phyloP scores from a whole-genome alignment of 2,797 vertebrate genomes.

The Esox lucius region DNA sequence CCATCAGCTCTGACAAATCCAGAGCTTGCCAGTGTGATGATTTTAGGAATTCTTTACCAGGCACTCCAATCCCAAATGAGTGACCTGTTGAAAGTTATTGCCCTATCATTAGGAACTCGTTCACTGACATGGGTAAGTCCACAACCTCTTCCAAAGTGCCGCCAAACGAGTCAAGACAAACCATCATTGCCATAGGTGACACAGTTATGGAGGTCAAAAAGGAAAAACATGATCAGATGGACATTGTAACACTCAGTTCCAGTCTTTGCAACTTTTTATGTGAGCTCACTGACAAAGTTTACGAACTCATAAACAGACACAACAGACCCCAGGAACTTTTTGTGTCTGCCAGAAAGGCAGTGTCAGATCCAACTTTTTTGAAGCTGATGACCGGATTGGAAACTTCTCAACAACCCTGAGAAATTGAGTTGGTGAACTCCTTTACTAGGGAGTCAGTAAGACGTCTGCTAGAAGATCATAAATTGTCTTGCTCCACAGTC shows the following conservation, averaged over 20 bases:
- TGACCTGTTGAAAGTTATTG: neutral
- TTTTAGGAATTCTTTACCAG: neutral
- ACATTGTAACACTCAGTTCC: too few relatives aligned
- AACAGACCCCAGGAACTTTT: too few relatives aligned
- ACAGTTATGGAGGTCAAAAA: neutral
- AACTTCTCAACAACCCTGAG: too few relatives aligned
- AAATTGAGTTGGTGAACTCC: too few relatives aligned
- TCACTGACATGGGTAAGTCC: neutral
- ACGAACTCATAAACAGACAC: too few relatives aligned
- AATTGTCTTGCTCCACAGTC: too few relatives aligned
- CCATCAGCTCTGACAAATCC: neutral
- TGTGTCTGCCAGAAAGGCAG: too few relatives aligned
- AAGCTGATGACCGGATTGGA: too few relatives aligned
- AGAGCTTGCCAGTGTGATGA: neutral
- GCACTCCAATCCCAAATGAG: neutral
- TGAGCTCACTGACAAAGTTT: too few relatives aligned
- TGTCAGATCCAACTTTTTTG: too few relatives aligned
- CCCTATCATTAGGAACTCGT: neutral
- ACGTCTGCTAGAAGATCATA: neutral
- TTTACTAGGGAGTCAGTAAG: neutral
- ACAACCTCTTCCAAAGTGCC: neutral
- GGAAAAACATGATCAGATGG: neutral
- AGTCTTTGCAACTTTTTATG: too few relatives aligned
- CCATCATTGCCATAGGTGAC: neutral
- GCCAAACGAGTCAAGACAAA: neutral